Evolutionary conservation across 2,888 invertebrate species (phyloP).

Genomic region (Glaucopsyche alexis): DNA sequence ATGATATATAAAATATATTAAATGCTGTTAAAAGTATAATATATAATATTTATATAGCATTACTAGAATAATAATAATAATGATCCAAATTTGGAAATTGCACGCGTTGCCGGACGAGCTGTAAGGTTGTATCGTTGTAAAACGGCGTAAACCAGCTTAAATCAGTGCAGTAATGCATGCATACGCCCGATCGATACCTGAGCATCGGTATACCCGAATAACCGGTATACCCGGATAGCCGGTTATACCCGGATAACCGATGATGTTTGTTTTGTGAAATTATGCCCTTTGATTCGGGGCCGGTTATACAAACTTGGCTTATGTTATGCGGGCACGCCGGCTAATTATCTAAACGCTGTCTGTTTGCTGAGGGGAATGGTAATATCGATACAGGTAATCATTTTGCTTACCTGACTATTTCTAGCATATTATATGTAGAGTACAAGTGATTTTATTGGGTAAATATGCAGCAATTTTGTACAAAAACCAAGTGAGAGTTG

Average conservation of each 20-base stretch:
- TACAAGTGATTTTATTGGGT: too few relatives aligned
- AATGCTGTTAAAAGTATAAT: too few relatives aligned
- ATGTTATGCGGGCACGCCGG: not conserved
- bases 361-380: not conserved
- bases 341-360: not conserved
- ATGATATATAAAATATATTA: too few relatives aligned
- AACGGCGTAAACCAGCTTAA: not conserved
- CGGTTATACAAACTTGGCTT: not conserved
- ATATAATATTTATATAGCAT: too few relatives aligned
- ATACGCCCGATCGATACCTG: not conserved
- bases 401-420: not conserved
- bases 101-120: too few relatives aligned
- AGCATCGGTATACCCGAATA: not conserved
- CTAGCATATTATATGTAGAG: too few relatives aligned
- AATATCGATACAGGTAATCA: not conserved
- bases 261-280: conserved; percentile 10
- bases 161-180: conserved; percentile 8
- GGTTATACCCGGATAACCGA: not conserved
- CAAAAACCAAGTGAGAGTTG: not conserved
- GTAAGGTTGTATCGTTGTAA: too few relatives aligned
- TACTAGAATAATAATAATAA: too few relatives aligned
- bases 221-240: not conserved
- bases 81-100: too few relatives aligned
- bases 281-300: not conserved
- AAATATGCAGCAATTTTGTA: too few relatives aligned